A percentile compares a stretch with the other conserved stretches of the same genome.
Evolutionary conservation across 2,797 vertebrate species (phyloP).

Genomic region (Neopelma chrysocephalum): DNA sequence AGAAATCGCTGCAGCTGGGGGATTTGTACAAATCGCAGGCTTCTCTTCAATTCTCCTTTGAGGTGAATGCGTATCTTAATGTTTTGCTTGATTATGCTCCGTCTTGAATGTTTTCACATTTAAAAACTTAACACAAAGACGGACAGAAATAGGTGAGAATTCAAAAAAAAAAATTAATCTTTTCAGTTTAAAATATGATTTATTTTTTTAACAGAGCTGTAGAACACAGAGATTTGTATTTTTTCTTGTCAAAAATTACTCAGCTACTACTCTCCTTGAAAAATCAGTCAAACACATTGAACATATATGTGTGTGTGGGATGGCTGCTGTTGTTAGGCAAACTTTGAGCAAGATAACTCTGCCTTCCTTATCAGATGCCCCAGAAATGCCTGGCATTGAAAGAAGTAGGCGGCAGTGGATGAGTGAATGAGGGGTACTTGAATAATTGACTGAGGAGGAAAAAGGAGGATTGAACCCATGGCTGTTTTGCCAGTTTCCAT

Average conservation of each 20-base stretch:
- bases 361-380: conserved; percentile 25
- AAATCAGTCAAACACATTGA: not conserved
- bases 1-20: not conserved
- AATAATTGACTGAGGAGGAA: not conserved
- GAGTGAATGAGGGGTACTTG: not conserved
- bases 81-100: not conserved
- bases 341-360: not conserved
- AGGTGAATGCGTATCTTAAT: not conserved
- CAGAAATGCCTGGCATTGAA: not conserved
- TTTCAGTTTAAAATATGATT: not conserved
- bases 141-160: not conserved
- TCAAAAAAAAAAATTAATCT: not conserved
- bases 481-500: not conserved
- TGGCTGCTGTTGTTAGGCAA: not conserved
- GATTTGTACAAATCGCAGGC: not conserved
- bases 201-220: not conserved
- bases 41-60: not conserved
- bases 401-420: not conserved
- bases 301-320: not conserved
- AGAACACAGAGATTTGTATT: not conserved
- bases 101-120: not conserved
- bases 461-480: not conserved
- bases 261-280: not conserved
- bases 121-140: not conserved
- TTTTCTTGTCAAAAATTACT: not conserved